phyloP scores from a whole-genome alignment of 1,140 invertebrate species.

The Drosophila santomea region DNA sequence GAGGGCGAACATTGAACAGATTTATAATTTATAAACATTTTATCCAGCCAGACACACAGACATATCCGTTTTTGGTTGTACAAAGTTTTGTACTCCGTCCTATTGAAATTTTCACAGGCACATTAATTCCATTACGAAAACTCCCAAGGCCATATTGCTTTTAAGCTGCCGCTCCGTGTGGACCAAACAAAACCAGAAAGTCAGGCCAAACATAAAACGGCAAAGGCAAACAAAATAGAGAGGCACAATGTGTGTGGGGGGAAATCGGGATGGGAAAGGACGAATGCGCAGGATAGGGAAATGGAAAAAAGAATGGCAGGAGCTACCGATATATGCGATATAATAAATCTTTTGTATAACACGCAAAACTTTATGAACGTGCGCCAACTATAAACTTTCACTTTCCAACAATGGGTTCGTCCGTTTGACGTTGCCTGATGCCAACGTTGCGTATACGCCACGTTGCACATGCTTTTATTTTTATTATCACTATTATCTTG shows the following conservation, averaged over 20 bases:
- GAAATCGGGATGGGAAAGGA: constrained; percentile 6
- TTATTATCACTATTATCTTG: constrained; percentile 66
- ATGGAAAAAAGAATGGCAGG: constrained; percentile 55
- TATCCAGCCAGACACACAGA: constrained; percentile 45
- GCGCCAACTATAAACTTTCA: constrained; percentile 78
- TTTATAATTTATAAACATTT: constrained; percentile 66
- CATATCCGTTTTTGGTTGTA: constrained; percentile 39
- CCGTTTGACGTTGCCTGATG: constrained; percentile 36
- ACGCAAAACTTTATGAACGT: constrained; percentile 79
- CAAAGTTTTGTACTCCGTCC: constrained; percentile 49
- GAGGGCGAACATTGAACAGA: constrained; percentile 29
- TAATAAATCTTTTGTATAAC: constrained; percentile 80
- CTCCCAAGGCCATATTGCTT: constrained; percentile 68
- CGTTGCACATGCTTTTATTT: constrained; percentile 65
- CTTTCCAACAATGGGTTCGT: constrained; percentile 58
- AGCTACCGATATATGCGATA: constrained; percentile 75
- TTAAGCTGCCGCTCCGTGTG: constrained; percentile 38
- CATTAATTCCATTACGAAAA: constrained; percentile 74
- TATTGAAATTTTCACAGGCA: constrained; percentile 70
- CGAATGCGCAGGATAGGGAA: constrained; percentile 32
- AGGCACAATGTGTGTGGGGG: constrained; percentile 15
- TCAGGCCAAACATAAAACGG: constrained; percentile 56
- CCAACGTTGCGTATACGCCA: constrained; percentile 63
- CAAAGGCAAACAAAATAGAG: constrained; percentile 62
- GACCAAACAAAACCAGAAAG: constrained; percentile 58